Evolutionary conservation across 2,888 invertebrate genomes (phyloP).

Genomic region (Lymantria monacha): DNA sequence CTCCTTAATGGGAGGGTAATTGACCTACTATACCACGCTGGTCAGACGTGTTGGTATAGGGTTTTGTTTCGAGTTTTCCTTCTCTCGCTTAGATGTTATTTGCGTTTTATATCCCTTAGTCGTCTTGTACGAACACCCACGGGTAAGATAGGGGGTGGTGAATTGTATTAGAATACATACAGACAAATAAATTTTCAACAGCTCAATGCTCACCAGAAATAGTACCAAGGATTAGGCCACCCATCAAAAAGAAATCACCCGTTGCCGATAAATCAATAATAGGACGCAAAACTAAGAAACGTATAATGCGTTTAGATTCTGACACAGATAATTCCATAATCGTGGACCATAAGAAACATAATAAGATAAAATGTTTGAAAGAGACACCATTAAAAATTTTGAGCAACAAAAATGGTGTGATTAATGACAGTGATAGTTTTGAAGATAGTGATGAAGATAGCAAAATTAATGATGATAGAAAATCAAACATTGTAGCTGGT

Average conservation of each 20-base stretch:
- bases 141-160: too few relatives aligned
- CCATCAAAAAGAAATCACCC: conserved; percentile 32
- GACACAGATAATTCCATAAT: conserved; percentile 72
- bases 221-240: conserved; percentile 51
- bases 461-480: neutral
- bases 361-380: conserved; percentile 58
- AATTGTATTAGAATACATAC: too few relatives aligned
- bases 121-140: too few relatives aligned
- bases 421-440: conserved; percentile 18
- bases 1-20: too few relatives aligned
- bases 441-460: conserved; percentile 15
- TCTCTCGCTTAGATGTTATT: too few relatives aligned
- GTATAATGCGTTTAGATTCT: conserved; percentile 62
- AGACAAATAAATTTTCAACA: conserved; percentile 11
- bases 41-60: too few relatives aligned
- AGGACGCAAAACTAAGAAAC: conserved; percentile 55
- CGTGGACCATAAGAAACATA: conserved; percentile 56
- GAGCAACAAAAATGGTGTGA: conserved; percentile 8
- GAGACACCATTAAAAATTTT: conserved; percentile 62
- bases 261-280: conserved; percentile 46
- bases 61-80: too few relatives aligned
- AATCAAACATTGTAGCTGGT: neutral
- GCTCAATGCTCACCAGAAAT: conserved; percentile 65
- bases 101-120: too few relatives aligned
- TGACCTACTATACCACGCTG: too few relatives aligned